Evolutionary conservation across 2,797 vertebrate species (phyloP), one percentile per base, ranked within the genome.

Genomic region (Numenius phaeopus): DNA sequence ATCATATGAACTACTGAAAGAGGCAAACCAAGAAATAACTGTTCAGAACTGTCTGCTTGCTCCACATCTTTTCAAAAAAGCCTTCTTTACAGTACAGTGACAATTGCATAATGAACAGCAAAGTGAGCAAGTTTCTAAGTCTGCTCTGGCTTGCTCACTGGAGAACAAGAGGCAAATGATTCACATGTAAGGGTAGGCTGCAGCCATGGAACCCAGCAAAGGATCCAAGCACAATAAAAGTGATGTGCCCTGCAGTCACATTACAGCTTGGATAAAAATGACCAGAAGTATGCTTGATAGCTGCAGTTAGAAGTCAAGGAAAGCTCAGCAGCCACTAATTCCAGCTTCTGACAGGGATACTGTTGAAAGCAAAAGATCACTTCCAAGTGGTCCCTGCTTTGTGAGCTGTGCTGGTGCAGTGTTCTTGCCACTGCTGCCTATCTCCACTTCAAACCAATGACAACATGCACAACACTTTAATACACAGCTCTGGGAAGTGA

Each of bases 201-300:
- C 37, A 85, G 49, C 69, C n/a, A n/a, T 5, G 23, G 69, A 70
- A 78, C 16, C 20, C 40, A 71, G 61, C 10, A 50, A 86, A 86
- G 55, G 55, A 86, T 80, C 26, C 54, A 84, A 71, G 55, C 42
- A 62, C 50, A 72, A 40, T 9, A 21, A 34, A 73, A 77, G 47
- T 42, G 23, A 59, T 0, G 0, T 73, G 67, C 26, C 39, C 30
- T 0, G 0, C 34, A 67, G 69, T 57, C 54, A 82, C 2, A 1
- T 40, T 69, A 44, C 37, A 83, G 22, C 37, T 66, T 52, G 58
- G 57, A 57, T 57, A 69, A 58, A 93, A 94, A 67, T 49, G 30
- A 84, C 2, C 17, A 62, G 54, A 81, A 78, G 12, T 32, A 9
- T 7, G 9, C 40, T 76, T 65, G 46, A 91, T 58, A 87, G 54